Evolutionary conservation across 2,888 invertebrate genomes (phyloP), one percentile per base, ranked within the genome.

Genomic region (Halictus ligatus): DNA sequence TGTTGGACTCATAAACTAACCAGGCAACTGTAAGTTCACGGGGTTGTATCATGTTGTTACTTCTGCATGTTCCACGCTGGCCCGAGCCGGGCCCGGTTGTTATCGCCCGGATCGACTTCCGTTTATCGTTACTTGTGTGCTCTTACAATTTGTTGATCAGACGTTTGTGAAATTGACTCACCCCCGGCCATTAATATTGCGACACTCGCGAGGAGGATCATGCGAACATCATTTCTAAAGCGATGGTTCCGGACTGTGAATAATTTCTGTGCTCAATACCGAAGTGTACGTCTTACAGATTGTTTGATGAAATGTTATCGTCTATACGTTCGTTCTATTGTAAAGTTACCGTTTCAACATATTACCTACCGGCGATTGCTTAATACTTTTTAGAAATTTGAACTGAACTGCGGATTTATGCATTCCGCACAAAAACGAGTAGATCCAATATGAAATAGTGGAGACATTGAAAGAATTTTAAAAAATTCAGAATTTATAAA

Each of bases 1-100:
- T 92, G 91, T 90, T 90, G 84, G 87, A 86, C 86, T 88, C 91
- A 89, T 91, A 89, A 92, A 91, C 82, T 78, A 90, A 80, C 83
- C 79, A 81, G 58, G 85, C 58, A 87, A 85, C 86, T 73, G 88
- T 83, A 83, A 86, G 84, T 89, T 85, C 76, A 85, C 79, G 79
- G 78, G 85, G 82, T 83, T 86, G 87, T 84, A 85, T 81, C 84
- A 69, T 46, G 80, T 83, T 50, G 78, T 81, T 69, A 81, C 80
- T 69, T 64, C 74, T 43, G 75, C 46, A 67, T 46, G 76, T 73
- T 78, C 75, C 74, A 85, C 84, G 87, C 78, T 89, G 80, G 71
- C 75, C 60, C 84, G 84, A 60, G 29, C 85, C 21, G 83, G 73
- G 60, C 58, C 78, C 73, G 79, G 82, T 84, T 84, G 86, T 90